Base-by-base conservation (phyloP, 2,113 vertebrate genomes). In the Calidris pygmaea region DNA sequence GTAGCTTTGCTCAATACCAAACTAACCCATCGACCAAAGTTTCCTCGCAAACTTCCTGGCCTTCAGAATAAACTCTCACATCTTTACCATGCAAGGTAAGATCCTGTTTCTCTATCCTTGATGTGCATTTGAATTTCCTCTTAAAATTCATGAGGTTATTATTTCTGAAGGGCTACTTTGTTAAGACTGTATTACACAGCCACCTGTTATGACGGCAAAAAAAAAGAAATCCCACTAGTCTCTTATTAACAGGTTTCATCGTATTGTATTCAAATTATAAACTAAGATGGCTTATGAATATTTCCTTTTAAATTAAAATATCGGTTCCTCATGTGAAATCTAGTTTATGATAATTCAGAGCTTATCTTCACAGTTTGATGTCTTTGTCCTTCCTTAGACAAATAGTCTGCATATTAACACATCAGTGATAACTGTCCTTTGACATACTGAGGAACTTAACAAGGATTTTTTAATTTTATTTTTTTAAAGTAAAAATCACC, bases 361-460 rank as follows among this genome's bases (percentile, higher is more conserved):
- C 71, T 97, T 93, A 95, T 85, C 90, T 89, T 83, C 94, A 90
- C 90, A 93, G 95, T 59, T 60, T 91, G 92, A 88, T 79, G 81
- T 63, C 89, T 96, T 96, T 91, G 80, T 93, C 89, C 81, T 95
- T 89, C 70, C 71, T 91, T 73, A 53, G 74, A 68, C 71, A 96
- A 94, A 87, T 1, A 78, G 30, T 41, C 60, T 55, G 41, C 11
- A 23, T 58, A 66, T 76, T 82, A 82, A 63, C 66, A 73, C 53
- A 55, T 27, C 53, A 66, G 20, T 20, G 45, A 15, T 45, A 92
- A 84, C 79, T 62, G 52, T 60, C 48, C 76, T 91, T 58, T 74
- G 70, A 79, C 65, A 91, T 85, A 6, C 11, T 41, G 43, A 74
- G 21, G 30, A 93, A 67, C 37, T 50, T 70, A 34, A 80, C 14